These are phyloP conservation scores for Morone saxatilis DNA, from an alignment of 2,113 vertebrate species.

Conservation along the genomic window DNA sequence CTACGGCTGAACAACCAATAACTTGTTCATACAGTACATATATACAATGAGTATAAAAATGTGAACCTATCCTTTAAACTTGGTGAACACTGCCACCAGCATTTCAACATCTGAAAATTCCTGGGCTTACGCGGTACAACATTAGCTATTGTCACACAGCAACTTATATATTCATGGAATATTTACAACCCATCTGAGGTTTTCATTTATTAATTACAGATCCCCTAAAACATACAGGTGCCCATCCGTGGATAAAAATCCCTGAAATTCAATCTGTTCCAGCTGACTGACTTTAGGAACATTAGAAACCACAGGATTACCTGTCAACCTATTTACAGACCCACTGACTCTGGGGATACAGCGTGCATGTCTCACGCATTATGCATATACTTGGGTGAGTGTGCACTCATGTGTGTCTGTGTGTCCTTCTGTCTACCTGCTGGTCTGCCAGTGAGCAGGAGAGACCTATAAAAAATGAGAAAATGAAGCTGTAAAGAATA, in stretches of 20 bases:
- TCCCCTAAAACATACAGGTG: neutral
- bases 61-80: neutral
- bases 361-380: neutral
- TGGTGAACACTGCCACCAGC: neutral
- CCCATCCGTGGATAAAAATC: neutral
- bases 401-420: neutral
- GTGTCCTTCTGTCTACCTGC: neutral
- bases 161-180: slow-evolving; percentile 9
- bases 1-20: neutral
- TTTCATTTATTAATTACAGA: neutral
- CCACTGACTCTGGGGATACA: slow-evolving; percentile 2
- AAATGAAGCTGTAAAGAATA: slow-evolving; percentile 16
- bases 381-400: neutral
- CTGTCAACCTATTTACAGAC: slow-evolving; percentile 45
- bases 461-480: neutral
- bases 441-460: neutral
- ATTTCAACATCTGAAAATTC: neutral
- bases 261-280: slow-evolving; percentile 48
- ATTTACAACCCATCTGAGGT: neutral
- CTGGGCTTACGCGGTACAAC: neutral
- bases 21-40: neutral
- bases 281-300: slow-evolving; percentile 34
- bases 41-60: neutral
- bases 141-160: neutral
- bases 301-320: slow-evolving; percentile 31